Conservation (phyloP, 2,113 vertebrate species). For the Ailurus styani region DNA sequence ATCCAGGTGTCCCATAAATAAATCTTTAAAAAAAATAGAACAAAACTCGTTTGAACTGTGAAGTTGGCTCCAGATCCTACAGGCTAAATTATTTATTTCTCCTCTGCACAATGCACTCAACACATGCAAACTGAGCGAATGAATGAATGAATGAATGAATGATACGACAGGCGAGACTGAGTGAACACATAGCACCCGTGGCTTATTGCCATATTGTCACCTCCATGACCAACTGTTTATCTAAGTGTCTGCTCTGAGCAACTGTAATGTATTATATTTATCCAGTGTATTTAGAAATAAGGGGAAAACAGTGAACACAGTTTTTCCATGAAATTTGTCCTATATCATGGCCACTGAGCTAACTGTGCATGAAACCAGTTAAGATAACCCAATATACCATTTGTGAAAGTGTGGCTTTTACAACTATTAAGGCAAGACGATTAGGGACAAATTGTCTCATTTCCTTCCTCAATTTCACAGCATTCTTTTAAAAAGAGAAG, state of each 20-base stretch:
- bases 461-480: background rate
- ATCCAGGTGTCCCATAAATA: background rate
- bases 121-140: background rate
- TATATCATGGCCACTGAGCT: background rate
- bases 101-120: background rate
- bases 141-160: background rate
- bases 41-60: background rate
- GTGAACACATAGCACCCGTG: background rate
- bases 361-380: background rate
- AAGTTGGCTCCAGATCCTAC: background rate
- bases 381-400: background rate
- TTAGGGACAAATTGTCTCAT: background rate
- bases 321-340: background rate
- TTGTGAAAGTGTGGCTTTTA: conserved; percentile 15
- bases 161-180: background rate
- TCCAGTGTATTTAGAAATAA: background rate
- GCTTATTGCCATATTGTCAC: background rate
- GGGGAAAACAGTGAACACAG: background rate
- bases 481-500: background rate
- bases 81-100: background rate
- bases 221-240: background rate
- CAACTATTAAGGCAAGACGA: background rate
- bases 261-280: background rate
- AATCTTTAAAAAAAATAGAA: background rate
- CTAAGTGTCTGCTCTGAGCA: background rate